Evolutionary conservation across 1,140 invertebrate genomes (phyloP).

Genomic region (Pararge aegeria): DNA sequence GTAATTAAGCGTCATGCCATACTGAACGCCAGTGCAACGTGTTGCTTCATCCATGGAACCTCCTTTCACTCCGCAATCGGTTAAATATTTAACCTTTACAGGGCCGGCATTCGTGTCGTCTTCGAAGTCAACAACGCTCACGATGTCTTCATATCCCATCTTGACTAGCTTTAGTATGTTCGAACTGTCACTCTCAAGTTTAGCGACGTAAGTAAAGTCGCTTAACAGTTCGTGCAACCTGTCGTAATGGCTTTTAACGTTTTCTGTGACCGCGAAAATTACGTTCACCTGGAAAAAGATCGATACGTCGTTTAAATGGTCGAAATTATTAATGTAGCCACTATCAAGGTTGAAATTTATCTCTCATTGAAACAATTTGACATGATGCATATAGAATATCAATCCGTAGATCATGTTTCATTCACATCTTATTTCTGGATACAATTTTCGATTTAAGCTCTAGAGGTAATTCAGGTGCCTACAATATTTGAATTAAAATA

Average conservation of each 20-base stretch:
- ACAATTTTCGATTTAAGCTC: too few relatives aligned
- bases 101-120: constrained; percentile 74
- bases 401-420: too few relatives aligned
- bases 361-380: too few relatives aligned
- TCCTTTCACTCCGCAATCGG: constrained; percentile 78
- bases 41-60: constrained; percentile 65
- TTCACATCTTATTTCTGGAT: too few relatives aligned
- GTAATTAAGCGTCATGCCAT: constrained; percentile 81
- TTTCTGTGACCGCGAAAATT: constrained; percentile 82
- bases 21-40: constrained; percentile 78
- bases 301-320: too few relatives aligned
- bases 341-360: too few relatives aligned
- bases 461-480: too few relatives aligned
- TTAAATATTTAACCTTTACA: constrained; percentile 80
- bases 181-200: constrained; percentile 80
- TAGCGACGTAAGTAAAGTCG: constrained; percentile 81
- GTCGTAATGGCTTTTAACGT: constrained; percentile 78
- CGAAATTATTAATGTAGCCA: too few relatives aligned
- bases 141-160: constrained; percentile 81
- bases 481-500: too few relatives aligned
- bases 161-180: constrained; percentile 83
- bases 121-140: constrained; percentile 80
- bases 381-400: too few relatives aligned
- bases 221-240: constrained; percentile 76
- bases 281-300: constrained; percentile 77